These are phyloP conservation scores for Sphaerophoria taeniata DNA, from an alignment of 2,888 invertebrate genomes.

Conservation along the genomic window DNA sequence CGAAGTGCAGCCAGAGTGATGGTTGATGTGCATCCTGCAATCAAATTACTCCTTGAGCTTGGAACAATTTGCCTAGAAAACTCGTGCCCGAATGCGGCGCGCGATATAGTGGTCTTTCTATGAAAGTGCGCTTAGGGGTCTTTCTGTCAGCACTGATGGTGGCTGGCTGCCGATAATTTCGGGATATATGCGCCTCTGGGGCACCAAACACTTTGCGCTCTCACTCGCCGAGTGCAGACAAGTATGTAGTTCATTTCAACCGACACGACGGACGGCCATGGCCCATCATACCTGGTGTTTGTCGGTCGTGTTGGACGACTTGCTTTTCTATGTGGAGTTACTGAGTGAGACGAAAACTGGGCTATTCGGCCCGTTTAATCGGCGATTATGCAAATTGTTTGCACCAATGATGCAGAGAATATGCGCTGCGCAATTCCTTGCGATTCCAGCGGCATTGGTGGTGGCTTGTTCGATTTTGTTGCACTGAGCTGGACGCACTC, in stretches of 20 bases:
- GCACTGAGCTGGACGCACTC: slow-evolving; percentile 49
- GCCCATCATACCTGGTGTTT: slow-evolving; percentile 3
- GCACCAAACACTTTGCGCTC: slow-evolving; percentile 35
- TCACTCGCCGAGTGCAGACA: slow-evolving; percentile 54
- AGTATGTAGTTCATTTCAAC: slow-evolving; percentile 57
- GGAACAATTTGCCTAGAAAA: slow-evolving; percentile 61
- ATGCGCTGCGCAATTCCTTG: background rate
- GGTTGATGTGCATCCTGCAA: slow-evolving; percentile 48
- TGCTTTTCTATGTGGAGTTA: slow-evolving; percentile 12
- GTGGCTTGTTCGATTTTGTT: background rate
- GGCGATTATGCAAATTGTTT: slow-evolving; percentile 74
- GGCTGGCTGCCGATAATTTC: slow-evolving; percentile 62
- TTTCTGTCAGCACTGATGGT: slow-evolving; percentile 34
- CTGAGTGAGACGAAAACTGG: slow-evolving; percentile 60
- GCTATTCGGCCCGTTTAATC: slow-evolving; percentile 71
- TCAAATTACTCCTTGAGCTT: slow-evolving; percentile 37
- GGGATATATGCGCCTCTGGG: slow-evolving; percentile 36
- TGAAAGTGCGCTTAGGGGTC: slow-evolving; percentile 50
- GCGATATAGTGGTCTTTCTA: slow-evolving; percentile 49
- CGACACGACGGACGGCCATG: slow-evolving; percentile 12
- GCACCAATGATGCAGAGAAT: slow-evolving; percentile 68
- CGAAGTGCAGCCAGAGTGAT: slow-evolving; percentile 44
- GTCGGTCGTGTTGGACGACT: background rate
- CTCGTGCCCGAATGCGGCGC: slow-evolving; percentile 64
- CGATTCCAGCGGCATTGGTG: background rate